These are phyloP conservation scores for Drosophila gunungcola DNA, from an alignment of 1,140 invertebrate genomes.

Conservation along the genomic window DNA sequence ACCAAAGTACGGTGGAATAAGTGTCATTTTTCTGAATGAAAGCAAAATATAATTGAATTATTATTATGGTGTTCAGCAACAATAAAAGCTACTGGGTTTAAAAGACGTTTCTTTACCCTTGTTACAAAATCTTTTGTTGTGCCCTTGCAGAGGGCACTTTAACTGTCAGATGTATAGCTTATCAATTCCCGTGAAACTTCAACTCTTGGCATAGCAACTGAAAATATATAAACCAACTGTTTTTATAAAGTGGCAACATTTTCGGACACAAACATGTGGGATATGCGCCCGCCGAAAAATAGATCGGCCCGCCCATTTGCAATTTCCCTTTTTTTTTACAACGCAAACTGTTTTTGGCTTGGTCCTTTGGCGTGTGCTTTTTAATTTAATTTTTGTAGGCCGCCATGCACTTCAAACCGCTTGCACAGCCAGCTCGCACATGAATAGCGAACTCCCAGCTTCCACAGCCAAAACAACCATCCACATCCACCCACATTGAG, in stretches of 20 bases:
- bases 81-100: too few species aligned
- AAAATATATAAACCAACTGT: background rate
- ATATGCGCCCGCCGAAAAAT: slow-evolving; percentile 8
- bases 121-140: too few species aligned
- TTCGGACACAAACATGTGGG: slow-evolving; percentile 14
- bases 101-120: too few species aligned
- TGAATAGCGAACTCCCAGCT: slow-evolving; percentile 21
- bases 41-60: background rate
- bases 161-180: too few species aligned
- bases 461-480: slow-evolving; percentile 6
- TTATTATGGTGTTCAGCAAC: too few species aligned
- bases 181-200: too few species aligned
- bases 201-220: background rate
- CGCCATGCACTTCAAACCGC: slow-evolving; percentile 68
- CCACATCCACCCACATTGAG: slow-evolving; percentile 17
- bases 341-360: slow-evolving; percentile 41
- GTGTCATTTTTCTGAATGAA: background rate
- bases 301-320: slow-evolving; percentile 44
- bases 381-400: slow-evolving; percentile 80
- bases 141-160: too few species aligned
- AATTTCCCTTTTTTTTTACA: slow-evolving; percentile 33
- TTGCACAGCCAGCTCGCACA: slow-evolving; percentile 26
- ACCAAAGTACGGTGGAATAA: accelerated
- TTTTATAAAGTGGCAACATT: slow-evolving; percentile 12
- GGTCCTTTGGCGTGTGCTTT: slow-evolving; percentile 59